A percentile compares a stretch with the other conserved stretches of the same genome.
phyloP scores from a whole-genome alignment of 2,888 invertebrate genomes.

The Acanthopleura granulata region DNA sequence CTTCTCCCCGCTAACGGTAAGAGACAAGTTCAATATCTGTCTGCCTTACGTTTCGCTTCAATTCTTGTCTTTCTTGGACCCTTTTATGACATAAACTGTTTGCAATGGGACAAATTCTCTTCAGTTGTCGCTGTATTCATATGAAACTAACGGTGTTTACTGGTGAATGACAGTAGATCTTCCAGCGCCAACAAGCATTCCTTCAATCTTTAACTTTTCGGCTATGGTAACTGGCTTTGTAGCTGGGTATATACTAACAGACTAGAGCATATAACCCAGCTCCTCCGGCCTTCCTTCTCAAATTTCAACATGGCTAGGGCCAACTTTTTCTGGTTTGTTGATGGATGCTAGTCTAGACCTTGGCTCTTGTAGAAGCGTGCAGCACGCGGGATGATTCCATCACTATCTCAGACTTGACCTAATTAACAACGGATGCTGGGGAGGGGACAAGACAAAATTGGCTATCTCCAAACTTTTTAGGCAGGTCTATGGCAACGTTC shows the following conservation, averaged over 20 bases:
- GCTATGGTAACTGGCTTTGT: neutral
- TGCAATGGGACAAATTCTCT: too few species aligned
- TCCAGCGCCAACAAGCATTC: neutral
- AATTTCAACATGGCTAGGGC: neutral
- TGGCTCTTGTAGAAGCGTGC: neutral
- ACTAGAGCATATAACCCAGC: neutral
- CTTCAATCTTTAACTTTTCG: neutral
- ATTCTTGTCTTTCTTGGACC: neutral
- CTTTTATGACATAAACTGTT: too few species aligned
- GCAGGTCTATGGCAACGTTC: too few species aligned
- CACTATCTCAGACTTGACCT: constrained; percentile 5
- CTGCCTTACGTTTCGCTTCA: neutral
- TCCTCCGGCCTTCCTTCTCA: neutral
- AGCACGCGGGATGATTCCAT: neutral
- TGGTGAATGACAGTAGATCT: too few species aligned
- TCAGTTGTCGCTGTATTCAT: too few species aligned
- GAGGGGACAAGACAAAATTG: neutral
- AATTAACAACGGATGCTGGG: neutral
- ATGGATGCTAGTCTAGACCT: constrained; percentile 6
- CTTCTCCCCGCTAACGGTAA: neutral
- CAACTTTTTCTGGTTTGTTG: neutral
- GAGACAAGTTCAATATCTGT: neutral
- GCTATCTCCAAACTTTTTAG: too few species aligned
- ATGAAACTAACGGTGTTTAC: too few species aligned
- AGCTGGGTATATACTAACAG: neutral